Evolutionary conservation across 2,113 vertebrate species (phyloP), one percentile per base, ranked within the genome.

Genomic region (Petroica traversi): DNA sequence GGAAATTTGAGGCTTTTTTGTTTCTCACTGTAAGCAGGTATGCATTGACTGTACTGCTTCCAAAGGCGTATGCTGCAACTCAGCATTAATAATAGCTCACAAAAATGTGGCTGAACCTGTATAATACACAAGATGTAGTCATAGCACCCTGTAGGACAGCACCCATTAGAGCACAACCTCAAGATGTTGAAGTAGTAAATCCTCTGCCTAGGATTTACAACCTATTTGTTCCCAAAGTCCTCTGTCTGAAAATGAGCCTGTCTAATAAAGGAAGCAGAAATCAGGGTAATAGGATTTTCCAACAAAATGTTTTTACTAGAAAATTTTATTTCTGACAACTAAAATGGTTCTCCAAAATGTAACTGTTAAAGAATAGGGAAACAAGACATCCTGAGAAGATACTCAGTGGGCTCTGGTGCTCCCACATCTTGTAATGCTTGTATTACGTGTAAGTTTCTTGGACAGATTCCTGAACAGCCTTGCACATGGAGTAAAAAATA

Each of bases 91-190:
- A 96, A 95, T 66, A 95, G 78, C 78, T 94, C 62, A 43, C 94
- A 96, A 96, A 97, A 97, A 97, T 97, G 95, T 95, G 85, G 79
- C 81, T 89, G 93, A 96, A 95, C 95, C 96, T 92, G 96, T 96
- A 83, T 83, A 93, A 96, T 73, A 67, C 61, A 76, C 67, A n/a
- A 93, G 67, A 69, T 43, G 55, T 62, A 92, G 77, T 93, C 92
- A 93, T 12, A 80, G 88, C 62, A 71, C 89, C 22, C 34, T 28
- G 73, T 15, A 72, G 78, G 36, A 91, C 88, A 95, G 74, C 85
- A 95, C 41, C 71, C 74, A 93, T 82, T 88, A 66, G 6, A 76
- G 25, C 26, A 41, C 36, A 88, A 8, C 54, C 63, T 92, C 63
- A 36, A 66, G 38, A 34, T 34, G 24, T 62, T 46, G 59, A 63